These are phyloP conservation scores for Phasianus colchicus DNA, from an alignment of 2,113 vertebrate genomes.

Conservation along the genomic window DNA sequence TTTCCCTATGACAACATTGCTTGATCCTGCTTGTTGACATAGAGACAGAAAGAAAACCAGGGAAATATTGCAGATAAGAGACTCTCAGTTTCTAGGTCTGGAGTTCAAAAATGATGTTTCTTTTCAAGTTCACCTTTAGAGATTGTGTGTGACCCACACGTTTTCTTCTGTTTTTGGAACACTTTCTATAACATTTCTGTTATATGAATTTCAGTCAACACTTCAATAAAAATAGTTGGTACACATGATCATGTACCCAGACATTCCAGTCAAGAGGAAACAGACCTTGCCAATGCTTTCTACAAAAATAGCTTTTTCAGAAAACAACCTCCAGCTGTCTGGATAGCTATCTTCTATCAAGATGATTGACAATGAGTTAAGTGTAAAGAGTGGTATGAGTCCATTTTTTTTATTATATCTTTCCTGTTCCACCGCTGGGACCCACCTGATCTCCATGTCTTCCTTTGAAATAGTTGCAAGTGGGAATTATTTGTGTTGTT, in stretches of 20 bases:
- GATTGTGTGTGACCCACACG: background rate
- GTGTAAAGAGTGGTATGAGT: background rate
- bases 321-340: constrained; percentile 13
- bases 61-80: background rate
- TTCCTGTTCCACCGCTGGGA: background rate
- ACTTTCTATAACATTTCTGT: background rate
- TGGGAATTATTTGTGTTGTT: background rate
- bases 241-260: background rate
- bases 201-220: background rate
- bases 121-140: background rate
- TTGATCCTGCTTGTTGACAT: background rate
- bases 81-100: background rate
- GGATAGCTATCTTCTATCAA: background rate
- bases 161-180: background rate
- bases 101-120: background rate
- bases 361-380: background rate
- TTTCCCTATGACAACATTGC: background rate
- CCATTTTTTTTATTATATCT: background rate
- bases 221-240: background rate
- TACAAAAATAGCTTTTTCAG: background rate
- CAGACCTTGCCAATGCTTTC: background rate
- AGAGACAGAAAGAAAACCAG: background rate
- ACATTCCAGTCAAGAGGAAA: background rate
- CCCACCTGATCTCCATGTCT: background rate
- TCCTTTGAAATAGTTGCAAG: background rate